These are phyloP conservation scores for Empis stercorea DNA, from an alignment of 2,888 invertebrate species.

Conservation along the genomic window DNA sequence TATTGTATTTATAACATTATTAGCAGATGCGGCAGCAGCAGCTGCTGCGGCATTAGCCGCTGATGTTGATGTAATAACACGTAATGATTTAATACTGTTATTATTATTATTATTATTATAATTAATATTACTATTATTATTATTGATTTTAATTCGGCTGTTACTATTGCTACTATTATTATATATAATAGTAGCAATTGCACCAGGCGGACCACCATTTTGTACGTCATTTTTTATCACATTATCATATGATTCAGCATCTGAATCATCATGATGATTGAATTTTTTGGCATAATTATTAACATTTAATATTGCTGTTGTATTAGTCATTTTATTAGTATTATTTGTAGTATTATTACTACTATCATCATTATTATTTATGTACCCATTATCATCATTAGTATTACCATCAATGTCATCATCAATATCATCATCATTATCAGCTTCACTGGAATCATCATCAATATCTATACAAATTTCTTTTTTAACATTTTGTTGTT, in stretches of 20 bases:
- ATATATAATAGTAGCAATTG: slow-evolving; percentile 9
- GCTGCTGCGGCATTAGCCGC: slow-evolving; percentile 17
- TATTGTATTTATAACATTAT: background rate
- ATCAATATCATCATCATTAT: background rate
- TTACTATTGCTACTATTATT: background rate
- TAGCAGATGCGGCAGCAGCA: slow-evolving; percentile 9
- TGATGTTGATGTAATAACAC: background rate
- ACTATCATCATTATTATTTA: background rate
- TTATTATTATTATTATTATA: background rate
- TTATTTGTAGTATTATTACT: too few species aligned
- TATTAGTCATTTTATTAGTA: background rate
- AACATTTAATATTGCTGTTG: background rate
- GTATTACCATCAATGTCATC: background rate
- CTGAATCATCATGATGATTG: background rate
- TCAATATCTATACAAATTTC: background rate
- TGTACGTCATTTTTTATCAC: slow-evolving; percentile 33
- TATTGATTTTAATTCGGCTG: background rate
- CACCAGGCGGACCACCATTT: slow-evolving; percentile 20
- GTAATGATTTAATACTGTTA: background rate
- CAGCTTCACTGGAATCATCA: background rate
- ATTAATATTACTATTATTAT: background rate
- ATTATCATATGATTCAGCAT: slow-evolving; percentile 13
- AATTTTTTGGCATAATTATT: background rate
- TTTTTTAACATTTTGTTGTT: background rate
- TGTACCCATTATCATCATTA: background rate